These are phyloP conservation scores for Tuta absoluta DNA, from an alignment of 2,888 invertebrate genomes.

Conservation along the genomic window DNA sequence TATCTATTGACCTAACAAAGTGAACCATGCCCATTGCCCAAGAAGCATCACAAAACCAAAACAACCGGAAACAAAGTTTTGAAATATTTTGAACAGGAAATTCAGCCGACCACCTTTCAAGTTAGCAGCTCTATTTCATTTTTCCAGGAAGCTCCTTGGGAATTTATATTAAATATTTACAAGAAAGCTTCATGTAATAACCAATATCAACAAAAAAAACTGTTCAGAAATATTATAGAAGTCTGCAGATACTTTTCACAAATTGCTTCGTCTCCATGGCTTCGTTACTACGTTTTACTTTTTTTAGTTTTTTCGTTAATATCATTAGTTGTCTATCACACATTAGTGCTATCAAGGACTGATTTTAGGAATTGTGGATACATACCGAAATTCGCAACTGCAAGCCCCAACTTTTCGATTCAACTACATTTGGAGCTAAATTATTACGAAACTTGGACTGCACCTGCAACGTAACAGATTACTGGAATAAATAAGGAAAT, in stretches of 20 bases:
- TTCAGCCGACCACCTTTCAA: not conserved
- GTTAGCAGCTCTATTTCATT: not conserved
- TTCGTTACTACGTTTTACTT: not conserved
- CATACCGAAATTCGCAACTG: not conserved
- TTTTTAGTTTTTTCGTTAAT: too few species aligned
- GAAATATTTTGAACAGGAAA: not conserved
- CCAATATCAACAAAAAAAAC: too few species aligned
- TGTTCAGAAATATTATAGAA: too few species aligned
- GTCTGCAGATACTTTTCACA: too few species aligned
- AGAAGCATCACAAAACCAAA: not conserved
- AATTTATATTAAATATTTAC: not conserved
- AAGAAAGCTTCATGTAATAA: not conserved
- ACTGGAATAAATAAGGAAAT: slow-evolving; percentile 4
- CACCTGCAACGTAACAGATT: slow-evolving; percentile 5
- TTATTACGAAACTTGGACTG: slow-evolving; percentile 1
- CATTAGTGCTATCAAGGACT: too few species aligned
- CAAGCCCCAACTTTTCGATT: not conserved
- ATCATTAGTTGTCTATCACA: too few species aligned
- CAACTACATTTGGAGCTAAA: not conserved
- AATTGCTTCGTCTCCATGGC: not conserved
- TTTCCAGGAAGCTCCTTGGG: not conserved
- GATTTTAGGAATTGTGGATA: not conserved
- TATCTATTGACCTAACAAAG: not conserved
- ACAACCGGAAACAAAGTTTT: not conserved
- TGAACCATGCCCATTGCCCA: not conserved